Evolutionary conservation across 2,888 invertebrate genomes (phyloP).

Genomic region (Antheraea yamamai): DNA sequence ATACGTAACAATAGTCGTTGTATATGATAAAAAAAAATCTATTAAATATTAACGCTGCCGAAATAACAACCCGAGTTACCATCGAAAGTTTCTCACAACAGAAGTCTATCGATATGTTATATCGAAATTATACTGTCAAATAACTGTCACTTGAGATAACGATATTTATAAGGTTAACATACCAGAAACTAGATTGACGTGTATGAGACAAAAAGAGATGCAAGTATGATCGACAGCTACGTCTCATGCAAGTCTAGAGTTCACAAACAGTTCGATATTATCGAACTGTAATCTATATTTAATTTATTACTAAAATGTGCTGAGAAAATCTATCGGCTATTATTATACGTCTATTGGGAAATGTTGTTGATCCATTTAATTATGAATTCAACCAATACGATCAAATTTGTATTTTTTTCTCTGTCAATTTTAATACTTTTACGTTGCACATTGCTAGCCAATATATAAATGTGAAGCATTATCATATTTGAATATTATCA

Average conservation of each 20-base stretch:
- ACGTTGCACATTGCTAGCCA: too few species aligned
- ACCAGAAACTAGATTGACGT: too few species aligned
- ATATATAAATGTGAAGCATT: background rate
- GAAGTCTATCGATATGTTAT: background rate
- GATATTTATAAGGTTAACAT: too few species aligned
- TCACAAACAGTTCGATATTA: background rate
- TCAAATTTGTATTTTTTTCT: too few species aligned
- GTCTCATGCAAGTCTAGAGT: background rate
- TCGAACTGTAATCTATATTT: background rate
- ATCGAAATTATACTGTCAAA: too few species aligned
- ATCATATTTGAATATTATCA: background rate
- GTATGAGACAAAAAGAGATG: too few species aligned
- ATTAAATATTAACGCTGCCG: background rate
- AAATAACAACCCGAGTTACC: background rate
- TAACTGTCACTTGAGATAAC: too few species aligned
- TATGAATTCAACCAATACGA: too few species aligned
- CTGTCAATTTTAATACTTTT: too few species aligned
- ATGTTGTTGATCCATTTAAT: background rate
- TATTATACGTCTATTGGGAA: background rate
- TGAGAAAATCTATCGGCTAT: background rate
- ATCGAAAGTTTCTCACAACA: background rate
- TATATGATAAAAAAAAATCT: slow-evolving; percentile 2
- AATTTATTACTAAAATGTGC: background rate
- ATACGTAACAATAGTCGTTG: slow-evolving; percentile 2
- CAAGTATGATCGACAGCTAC: too few species aligned